Evolutionary conservation across 2,113 vertebrate species (phyloP), one percentile per base, ranked within the genome.

Genomic region (Trichechus manatus): DNA sequence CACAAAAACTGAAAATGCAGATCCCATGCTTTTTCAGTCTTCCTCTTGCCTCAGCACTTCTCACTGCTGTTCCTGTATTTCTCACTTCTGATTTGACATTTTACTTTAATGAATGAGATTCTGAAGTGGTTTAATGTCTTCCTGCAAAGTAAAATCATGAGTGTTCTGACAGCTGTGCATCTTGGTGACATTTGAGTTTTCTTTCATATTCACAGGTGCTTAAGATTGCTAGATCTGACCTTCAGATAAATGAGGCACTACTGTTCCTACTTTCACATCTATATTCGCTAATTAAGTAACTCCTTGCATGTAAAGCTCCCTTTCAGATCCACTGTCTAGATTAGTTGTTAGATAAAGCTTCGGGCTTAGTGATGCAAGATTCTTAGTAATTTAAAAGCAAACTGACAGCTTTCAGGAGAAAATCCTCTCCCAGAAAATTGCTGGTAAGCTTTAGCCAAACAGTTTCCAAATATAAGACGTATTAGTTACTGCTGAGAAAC

Each of bases 351-450:
- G 36, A 91, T n/a, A 92, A 94, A 82, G 3, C n/a, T 19, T 1
- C 59, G 6, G 9, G n/a, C 39, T 95, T 81, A 93, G 31, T 44
- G 84, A 64, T 89, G 9, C 68, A 86, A 63, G 42, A n/a, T 85
- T 70, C 83, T 81, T 63, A 82, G 83, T 92, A 42, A 22, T 63
- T 77, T 56, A 68, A 93, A 70, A 81, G 27, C 85, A 84, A 83
- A 90, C 39, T 79, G 31, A 72, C 39, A 42, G 74, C 93, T 93
- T 93, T 95, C 68, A 79, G 11, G 31, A n/a, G 42, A 85, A 80
- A 94, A 77, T 81, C 53, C n/a, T 94, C 42, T 96, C 23, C 14
- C 1, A 17, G 5, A 33, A 85, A 94, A 27, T 50, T 77, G 29
- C 68, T 86, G 44, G 1, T 82, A 33, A 89, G 44, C 75, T 85